Percentiles rank a stretch among this genome's conserved stretches.
phyloP scores from a whole-genome alignment of 2,797 vertebrate genomes.

The Myoxocephalus aenaeus region DNA sequence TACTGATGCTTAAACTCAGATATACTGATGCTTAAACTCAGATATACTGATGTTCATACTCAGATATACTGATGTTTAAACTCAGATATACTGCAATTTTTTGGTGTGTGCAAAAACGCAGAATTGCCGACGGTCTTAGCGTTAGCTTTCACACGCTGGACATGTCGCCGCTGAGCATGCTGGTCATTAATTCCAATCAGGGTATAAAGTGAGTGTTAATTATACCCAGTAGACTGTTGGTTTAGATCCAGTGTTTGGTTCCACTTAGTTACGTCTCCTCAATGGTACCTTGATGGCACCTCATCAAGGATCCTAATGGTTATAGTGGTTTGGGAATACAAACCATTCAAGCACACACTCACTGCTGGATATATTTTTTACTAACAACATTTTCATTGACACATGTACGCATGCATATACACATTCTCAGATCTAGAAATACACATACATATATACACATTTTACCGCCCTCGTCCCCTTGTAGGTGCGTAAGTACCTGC shows the following conservation, averaged over 20 bases:
- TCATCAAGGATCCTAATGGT: constrained; percentile 39
- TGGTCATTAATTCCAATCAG: constrained; percentile 43
- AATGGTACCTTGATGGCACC: constrained; percentile 49
- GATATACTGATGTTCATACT: no score
- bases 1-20: no score
- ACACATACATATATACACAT: no score
- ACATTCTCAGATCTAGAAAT: not conserved
- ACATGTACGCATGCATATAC: not conserved
- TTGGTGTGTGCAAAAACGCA: not conserved
- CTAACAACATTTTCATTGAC: constrained; percentile 6
- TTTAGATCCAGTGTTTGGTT: constrained; percentile 54
- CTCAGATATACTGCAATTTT: no score
- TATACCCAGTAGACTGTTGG: constrained; percentile 28
- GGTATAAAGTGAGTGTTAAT: constrained; percentile 49
- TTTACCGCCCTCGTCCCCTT: not conserved
- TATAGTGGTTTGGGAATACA: not conserved
- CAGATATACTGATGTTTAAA: no score
- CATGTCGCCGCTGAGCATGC: constrained; percentile 24
- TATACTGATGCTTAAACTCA: no score
- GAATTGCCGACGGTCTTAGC: not conserved
- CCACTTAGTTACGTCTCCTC: constrained; percentile 48
- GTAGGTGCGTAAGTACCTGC: constrained; percentile 88
- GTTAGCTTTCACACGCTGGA: constrained; percentile 2
- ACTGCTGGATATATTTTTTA: no score
- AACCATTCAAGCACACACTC: not conserved